Conservation (phyloP, 2,888 invertebrate species). For the Byasa hedistus region DNA sequence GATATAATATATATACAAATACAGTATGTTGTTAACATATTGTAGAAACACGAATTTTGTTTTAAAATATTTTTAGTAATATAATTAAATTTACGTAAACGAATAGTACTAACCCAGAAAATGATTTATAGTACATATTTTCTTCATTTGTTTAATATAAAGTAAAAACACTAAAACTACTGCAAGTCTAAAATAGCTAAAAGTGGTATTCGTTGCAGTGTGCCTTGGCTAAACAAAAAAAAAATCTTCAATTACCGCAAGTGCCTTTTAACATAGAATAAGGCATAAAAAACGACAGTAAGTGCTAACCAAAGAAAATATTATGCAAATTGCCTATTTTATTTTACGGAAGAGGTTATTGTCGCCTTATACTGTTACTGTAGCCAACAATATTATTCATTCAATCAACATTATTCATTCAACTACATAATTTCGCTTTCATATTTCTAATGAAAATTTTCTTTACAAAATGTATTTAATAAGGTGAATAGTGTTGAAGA, state of each 20-base stretch:
- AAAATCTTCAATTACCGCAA: slow-evolving; percentile 2
- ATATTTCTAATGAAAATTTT: neutral
- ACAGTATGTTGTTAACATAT: no score
- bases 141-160: no score
- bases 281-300: slow-evolving; percentile 13
- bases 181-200: no score
- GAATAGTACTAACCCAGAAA: no score
- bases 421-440: neutral
- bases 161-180: no score
- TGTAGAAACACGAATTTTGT: no score
- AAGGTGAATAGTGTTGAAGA: neutral
- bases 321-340: slow-evolving; percentile 19
- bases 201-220: neutral
- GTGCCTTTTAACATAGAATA: slow-evolving; percentile 2
- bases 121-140: no score
- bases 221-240: neutral
- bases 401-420: neutral
- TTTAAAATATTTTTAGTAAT: no score
- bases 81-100: no score
- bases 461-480: neutral
- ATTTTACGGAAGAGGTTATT: slow-evolving; percentile 21
- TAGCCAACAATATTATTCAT: neutral
- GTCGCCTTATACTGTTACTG: slow-evolving; percentile 9
- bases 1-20: no score
- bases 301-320: slow-evolving; percentile 19